Evolutionary conservation across 2,888 invertebrate genomes (phyloP).

Genomic region (Allacma fusca): DNA sequence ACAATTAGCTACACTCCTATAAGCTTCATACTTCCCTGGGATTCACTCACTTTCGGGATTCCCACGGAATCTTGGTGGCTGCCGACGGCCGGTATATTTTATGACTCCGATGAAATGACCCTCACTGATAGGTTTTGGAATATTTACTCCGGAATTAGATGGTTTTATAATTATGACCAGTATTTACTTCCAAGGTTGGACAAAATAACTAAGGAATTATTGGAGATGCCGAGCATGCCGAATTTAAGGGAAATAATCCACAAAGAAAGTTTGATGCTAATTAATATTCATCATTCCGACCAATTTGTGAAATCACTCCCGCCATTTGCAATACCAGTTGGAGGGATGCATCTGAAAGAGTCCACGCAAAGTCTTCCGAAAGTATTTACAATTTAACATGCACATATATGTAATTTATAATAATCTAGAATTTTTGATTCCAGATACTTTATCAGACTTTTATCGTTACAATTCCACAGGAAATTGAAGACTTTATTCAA

Average conservation of each 20-base stretch:
- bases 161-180: not conserved
- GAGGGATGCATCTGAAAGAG: slow-evolving; percentile 1
- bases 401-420: too few species aligned
- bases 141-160: not conserved
- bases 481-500: too few species aligned
- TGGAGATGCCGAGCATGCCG: not conserved
- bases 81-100: not conserved
- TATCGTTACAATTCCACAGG: too few species aligned
- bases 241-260: not conserved
- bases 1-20: not conserved
- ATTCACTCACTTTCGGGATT: slow-evolving; percentile 1
- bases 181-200: not conserved
- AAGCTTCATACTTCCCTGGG: not conserved
- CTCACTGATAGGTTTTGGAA: not conserved
- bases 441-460: too few species aligned
- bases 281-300: not conserved
- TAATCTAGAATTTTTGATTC: too few species aligned
- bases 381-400: too few species aligned
- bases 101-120: not conserved
- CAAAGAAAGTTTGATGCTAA: not conserved
- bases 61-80: slow-evolving; percentile 20
- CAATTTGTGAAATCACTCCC: not conserved
- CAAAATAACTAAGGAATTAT: not conserved
- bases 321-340: not conserved
- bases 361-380: not conserved